Conservation (phyloP, 2,797 vertebrate species). For the Limnodromus scolopaceus region DNA sequence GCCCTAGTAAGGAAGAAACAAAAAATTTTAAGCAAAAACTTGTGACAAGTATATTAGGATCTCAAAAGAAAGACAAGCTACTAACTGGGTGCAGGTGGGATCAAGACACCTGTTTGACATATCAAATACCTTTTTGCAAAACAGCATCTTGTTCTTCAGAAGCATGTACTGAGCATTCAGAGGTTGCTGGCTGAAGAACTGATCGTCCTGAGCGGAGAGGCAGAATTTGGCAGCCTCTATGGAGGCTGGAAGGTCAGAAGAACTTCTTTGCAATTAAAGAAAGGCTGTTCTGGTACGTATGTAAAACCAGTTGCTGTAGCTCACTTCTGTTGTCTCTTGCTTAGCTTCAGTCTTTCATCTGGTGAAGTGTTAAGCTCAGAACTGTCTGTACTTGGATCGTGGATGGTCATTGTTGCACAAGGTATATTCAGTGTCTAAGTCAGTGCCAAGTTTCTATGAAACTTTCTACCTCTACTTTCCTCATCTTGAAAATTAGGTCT, state of each 20-base stretch:
- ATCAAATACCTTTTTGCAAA: background rate
- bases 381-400: background rate
- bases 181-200: background rate
- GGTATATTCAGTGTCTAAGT: background rate
- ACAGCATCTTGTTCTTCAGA: background rate
- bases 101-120: background rate
- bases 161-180: background rate
- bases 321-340: background rate
- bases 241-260: background rate
- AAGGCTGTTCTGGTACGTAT: background rate
- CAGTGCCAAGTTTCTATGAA: background rate
- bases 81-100: rapidly evolving
- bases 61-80: background rate
- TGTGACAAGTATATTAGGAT: background rate
- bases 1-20: background rate
- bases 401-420: background rate
- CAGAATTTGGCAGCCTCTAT: background rate
- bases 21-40: background rate
- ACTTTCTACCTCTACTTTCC: background rate
- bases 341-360: background rate
- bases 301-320: background rate
- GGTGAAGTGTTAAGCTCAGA: background rate
- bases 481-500: background rate
- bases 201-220: background rate
- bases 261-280: background rate